Conservation (phyloP, 2,113 vertebrate genomes). For the Cairina moschata region DNA sequence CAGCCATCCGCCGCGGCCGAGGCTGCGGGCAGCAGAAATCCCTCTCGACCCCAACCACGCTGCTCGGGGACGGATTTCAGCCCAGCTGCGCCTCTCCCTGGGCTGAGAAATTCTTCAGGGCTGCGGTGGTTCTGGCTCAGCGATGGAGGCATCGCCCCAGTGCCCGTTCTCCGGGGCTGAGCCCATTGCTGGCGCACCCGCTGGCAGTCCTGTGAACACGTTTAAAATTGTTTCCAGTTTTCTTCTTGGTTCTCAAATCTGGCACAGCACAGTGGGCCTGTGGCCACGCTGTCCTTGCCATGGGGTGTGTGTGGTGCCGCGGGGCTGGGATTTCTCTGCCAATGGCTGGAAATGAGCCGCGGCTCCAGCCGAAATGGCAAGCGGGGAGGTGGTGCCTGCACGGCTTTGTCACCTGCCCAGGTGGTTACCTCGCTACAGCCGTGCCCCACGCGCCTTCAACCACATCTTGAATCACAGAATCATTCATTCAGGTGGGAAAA, state of each 20-base stretch:
- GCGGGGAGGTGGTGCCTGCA: neutral
- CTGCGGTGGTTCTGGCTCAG: neutral
- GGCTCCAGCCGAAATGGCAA: rapidly evolving
- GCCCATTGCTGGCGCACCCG: rapidly evolving
- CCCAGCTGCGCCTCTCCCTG: rapidly evolving
- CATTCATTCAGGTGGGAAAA: too few relatives aligned
- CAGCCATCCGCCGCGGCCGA: neutral
- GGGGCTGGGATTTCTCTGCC: neutral
- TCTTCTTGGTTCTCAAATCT: neutral
- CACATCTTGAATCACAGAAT: neutral
- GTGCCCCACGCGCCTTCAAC: too few relatives aligned
- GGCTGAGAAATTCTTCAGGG: neutral
- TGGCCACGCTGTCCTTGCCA: rapidly evolving
- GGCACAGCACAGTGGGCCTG: rapidly evolving
- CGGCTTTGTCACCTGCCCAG: neutral
- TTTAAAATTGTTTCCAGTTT: neutral
- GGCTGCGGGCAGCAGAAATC: neutral
- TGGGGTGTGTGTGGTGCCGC: rapidly evolving
- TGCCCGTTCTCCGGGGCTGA: neutral
- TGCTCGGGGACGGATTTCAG: neutral
- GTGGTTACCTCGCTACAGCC: rapidly evolving
- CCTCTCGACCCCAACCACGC: neutral
- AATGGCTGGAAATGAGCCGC: neutral
- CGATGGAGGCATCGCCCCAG: neutral
- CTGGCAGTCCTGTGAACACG: rapidly evolving